phyloP scores from a whole-genome alignment of 2,797 vertebrate species.

The Menidia menidia region DNA sequence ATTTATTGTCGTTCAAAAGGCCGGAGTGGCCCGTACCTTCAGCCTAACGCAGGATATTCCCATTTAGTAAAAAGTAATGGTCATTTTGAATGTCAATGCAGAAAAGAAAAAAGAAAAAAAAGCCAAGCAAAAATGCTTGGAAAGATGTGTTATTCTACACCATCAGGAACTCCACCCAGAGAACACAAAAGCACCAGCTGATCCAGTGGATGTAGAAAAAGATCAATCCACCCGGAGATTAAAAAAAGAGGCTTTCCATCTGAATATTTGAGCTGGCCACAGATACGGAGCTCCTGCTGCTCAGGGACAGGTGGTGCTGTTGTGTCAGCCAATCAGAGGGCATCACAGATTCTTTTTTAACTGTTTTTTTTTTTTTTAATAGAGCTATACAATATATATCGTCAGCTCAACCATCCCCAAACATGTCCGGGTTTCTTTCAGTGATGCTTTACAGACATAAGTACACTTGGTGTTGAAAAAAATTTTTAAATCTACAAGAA shows the following conservation, averaged over 20 bases:
- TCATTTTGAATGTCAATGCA: constrained; percentile 48
- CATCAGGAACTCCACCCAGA: constrained; percentile 33
- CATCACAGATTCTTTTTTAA: constrained; percentile 20
- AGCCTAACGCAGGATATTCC: constrained; percentile 10
- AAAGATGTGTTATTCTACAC: constrained; percentile 26
- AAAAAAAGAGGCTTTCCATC: constrained; percentile 62
- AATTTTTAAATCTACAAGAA: constrained; percentile 15
- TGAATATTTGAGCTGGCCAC: constrained; percentile 20
- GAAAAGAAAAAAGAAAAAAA: constrained; percentile 7
- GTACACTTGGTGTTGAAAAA: constrained; percentile 80
- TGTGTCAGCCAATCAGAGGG: constrained; percentile 28
- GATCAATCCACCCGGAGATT: constrained; percentile 71
- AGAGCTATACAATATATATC: constrained; percentile 30
- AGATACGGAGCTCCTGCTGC: constrained; percentile 48
- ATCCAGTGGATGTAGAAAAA: constrained; percentile 64
- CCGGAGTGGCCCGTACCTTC: constrained; percentile 14
- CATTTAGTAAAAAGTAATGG: constrained; percentile 30
- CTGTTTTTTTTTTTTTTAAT: constrained; percentile 2
- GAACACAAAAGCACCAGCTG: constrained; percentile 54
- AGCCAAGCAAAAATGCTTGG: constrained; percentile 17
- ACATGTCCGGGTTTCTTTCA: constrained; percentile 37
- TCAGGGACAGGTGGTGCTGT: constrained; percentile 38
- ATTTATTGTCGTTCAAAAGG: constrained; percentile 19
- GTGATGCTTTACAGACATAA: constrained; percentile 77
- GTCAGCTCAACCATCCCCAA: constrained; percentile 32